phyloP scores from a whole-genome alignment of 1,140 invertebrate genomes.

The Drosophila bocqueti region DNA sequence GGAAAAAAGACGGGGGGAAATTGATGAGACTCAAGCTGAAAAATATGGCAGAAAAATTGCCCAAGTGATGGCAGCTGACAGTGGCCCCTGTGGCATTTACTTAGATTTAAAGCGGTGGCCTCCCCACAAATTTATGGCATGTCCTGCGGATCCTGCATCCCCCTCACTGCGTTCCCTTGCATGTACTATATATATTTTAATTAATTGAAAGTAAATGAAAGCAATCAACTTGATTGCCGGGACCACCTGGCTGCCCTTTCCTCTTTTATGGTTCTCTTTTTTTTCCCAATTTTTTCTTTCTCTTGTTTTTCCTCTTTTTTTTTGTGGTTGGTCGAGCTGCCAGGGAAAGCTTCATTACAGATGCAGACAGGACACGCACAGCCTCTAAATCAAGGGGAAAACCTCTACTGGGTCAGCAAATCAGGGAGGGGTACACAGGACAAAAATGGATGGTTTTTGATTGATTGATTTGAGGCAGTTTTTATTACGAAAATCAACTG shows the following conservation, averaged over 20 bases:
- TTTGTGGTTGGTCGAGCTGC: neutral
- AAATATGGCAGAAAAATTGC: conserved; percentile 57
- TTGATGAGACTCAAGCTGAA: conserved; percentile 14
- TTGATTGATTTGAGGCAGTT: neutral
- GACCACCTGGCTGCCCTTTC: conserved; percentile 21
- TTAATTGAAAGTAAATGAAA: conserved; percentile 82
- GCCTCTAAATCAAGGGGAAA: conserved; percentile 11
- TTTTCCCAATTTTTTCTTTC: neutral
- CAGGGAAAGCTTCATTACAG: conserved; percentile 20
- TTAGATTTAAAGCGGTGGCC: conserved; percentile 53
- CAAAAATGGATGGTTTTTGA: neutral
- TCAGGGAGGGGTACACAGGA: neutral
- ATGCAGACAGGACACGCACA: conserved; percentile 39
- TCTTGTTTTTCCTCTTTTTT: conserved; percentile 7
- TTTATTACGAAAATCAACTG: neutral
- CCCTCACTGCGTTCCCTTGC: conserved; percentile 1
- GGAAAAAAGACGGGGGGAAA: conserved; percentile 6
- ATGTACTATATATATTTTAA: conserved; percentile 59
- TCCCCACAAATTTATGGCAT: conserved; percentile 29
- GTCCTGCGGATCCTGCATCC: conserved; percentile 23
- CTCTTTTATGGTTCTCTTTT: neutral
- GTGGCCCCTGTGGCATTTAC: conserved; percentile 39
- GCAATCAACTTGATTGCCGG: conserved; percentile 75
- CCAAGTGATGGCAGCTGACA: conserved; percentile 45
- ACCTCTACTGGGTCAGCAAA: conserved; percentile 7